phyloP scores from a whole-genome alignment of 2,797 vertebrate species.

The Gobionotothen gibberifrons region DNA sequence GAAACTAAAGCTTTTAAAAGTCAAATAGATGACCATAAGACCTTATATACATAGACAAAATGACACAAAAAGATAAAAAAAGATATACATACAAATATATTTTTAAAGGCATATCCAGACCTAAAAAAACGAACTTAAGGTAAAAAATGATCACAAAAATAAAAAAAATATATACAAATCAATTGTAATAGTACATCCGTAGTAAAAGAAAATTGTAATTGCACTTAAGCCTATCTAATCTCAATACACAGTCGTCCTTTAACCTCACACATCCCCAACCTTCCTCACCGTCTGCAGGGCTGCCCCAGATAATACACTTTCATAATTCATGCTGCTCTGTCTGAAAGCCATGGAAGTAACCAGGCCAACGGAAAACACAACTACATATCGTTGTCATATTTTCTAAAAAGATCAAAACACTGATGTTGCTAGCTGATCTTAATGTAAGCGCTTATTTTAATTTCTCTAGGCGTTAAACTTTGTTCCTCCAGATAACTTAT shows the following conservation, averaged over 20 bases:
- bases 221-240: background rate
- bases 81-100: background rate
- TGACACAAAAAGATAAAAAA: background rate
- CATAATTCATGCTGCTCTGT: constrained; percentile 68
- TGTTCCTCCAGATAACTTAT: background rate
- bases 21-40: background rate
- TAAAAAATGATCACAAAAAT: background rate
- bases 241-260: constrained; percentile 15
- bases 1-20: background rate
- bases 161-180: background rate
- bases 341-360: constrained; percentile 6
- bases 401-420: background rate
- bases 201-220: too few species aligned
- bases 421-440: background rate
- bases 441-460: background rate
- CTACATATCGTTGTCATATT: background rate
- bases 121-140: background rate
- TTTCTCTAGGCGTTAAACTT: background rate
- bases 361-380: background rate
- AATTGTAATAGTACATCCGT: background rate
- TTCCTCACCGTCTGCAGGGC: background rate
- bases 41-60: background rate
- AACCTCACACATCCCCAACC: constrained; percentile 3
- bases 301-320: constrained; percentile 61
- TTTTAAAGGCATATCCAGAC: background rate